These are phyloP conservation scores for Hystrix brachyura DNA, from an alignment of 2,113 vertebrate species.

Conservation along the genomic window DNA sequence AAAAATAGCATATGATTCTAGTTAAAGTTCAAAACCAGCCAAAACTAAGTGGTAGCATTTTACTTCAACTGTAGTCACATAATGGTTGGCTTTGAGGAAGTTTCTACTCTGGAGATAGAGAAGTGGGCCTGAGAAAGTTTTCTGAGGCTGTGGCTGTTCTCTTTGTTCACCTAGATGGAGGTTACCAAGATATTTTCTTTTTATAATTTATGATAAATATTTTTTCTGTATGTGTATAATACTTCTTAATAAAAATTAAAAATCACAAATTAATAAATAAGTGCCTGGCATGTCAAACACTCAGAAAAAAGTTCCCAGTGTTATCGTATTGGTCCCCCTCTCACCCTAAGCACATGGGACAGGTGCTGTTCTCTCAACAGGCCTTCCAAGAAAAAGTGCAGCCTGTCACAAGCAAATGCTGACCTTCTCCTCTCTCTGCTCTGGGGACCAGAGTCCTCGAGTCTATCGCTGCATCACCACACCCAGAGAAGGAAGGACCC, in stretches of 20 bases:
- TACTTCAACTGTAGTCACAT: not conserved
- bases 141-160: not conserved
- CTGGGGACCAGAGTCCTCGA: not conserved
- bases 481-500: not conserved
- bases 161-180: not conserved
- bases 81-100: not conserved
- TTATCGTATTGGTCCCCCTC: not conserved
- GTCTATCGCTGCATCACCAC: not conserved
- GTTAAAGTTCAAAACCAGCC: conserved; percentile 29
- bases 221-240: not conserved
- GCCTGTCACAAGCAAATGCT: not conserved
- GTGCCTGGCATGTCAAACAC: not conserved
- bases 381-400: conserved; percentile 14
- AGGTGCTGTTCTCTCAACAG: conserved; percentile 5
- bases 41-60: not conserved
- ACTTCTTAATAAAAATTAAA: conserved; percentile 34
- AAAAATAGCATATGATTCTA: not conserved
- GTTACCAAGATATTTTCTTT: not conserved
- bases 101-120: not conserved
- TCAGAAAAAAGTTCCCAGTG: not conserved
- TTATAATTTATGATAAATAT: not conserved
- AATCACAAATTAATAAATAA: not conserved
- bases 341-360: not conserved
- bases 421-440: not conserved
- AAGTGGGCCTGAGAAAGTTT: not conserved